Percentiles rank a stretch among this genome's conserved stretches.
These are phyloP conservation scores for Rynchops niger DNA, from an alignment of 2,113 vertebrate genomes.

Conservation along the genomic window DNA sequence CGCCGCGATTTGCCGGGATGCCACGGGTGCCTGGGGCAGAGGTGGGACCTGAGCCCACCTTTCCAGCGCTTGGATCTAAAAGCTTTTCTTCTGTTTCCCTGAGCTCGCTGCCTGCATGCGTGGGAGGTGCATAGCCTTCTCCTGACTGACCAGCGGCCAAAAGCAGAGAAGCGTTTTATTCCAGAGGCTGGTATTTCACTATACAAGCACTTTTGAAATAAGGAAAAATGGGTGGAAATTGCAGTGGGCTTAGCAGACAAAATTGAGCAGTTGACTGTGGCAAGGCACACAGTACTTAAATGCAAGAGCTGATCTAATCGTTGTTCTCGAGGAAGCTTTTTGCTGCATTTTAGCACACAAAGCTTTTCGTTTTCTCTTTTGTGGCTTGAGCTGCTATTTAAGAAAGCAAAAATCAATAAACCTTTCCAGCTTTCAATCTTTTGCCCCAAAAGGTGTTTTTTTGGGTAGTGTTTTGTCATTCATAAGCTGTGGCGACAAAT, in stretches of 20 bases:
- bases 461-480: conserved; percentile 92
- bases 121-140: not conserved
- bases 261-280: conserved; percentile 72
- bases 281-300: conserved; percentile 75
- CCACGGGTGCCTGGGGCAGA: not conserved
- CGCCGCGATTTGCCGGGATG: not conserved
- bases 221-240: conserved; percentile 65
- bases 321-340: conserved; percentile 88
- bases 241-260: conserved; percentile 64
- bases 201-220: not conserved
- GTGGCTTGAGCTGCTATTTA: conserved; percentile 92
- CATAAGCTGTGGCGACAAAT: conserved; percentile 96
- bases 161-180: conserved; percentile 15
- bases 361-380: conserved; percentile 92
- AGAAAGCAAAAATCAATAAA: conserved; percentile 96
- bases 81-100: not conserved
- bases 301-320: conserved; percentile 95
- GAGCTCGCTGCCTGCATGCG: not conserved
- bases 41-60: not conserved
- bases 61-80: not conserved
- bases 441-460: conserved; percentile 86
- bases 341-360: conserved; percentile 97
- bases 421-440: conserved; percentile 95
- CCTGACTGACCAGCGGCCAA: not conserved
- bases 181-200: not conserved